Base-by-base conservation (phyloP, 2,888 invertebrate species). In the Eristalinus aeneus region DNA sequence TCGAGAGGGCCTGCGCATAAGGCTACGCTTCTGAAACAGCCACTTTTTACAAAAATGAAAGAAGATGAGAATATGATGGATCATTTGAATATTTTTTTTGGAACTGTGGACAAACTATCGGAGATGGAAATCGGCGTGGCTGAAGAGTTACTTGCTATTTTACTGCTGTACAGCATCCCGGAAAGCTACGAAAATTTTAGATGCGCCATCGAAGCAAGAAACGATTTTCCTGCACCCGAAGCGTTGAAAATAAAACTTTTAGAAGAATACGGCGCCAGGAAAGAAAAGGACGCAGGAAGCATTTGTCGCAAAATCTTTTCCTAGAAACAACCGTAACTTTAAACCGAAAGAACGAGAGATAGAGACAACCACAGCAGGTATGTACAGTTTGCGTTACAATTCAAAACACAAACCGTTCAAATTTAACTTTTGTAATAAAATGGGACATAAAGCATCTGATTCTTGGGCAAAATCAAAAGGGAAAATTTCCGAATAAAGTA, bases 241-340 rank as follows among this genome's bases (percentile, higher is more conserved):
- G 39, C 39, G 1, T n/a, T 39, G n/a, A 39, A 39, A 39, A 58
- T 58, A 11, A 58, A 58, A 22, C 23, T 58, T 10, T 23, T 88
- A 12, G 87, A 88, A 78, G 87, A 88, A 20, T 87, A 4, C n/a
- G 80, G 82, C 32, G 74, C 76, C 16, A 69, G 88, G 77, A 87
- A 88, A 83, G 77, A 79, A 11, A 87, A 86, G 27, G 39, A 39
- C n/a, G 39, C 12, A 20, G 46, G 67, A 75, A 12, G 67, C 67
- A n/a, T 75, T 65, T 34, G 46, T n/a, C n/a, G 20, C 32, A 1
- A 65, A 34, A 16, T n/a, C 32, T 1, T 34, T n/a, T 20, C 61
- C 16, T 1, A 69, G 56, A 8, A 31, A 32, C 53, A 72, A 61
- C 31, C 2, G 27, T 27, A 6, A 60, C 11, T 60, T 60, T 20